Evolutionary conservation across 2,888 invertebrate genomes (phyloP).

Genomic region (Lacanobia oleracea): DNA sequence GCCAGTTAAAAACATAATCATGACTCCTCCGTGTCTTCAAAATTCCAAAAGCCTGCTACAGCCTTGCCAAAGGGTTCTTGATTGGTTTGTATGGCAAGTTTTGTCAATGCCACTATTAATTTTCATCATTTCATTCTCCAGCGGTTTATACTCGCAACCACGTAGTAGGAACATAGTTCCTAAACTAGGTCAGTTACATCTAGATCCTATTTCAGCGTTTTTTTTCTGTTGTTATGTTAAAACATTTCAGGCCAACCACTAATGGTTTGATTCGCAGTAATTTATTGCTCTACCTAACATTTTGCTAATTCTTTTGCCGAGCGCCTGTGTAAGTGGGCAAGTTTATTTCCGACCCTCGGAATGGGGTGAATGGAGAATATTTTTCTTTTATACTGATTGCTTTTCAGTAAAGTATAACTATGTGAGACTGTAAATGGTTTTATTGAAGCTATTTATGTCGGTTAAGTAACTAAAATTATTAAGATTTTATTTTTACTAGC

Average conservation of each 20-base stretch:
- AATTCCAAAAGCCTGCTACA: no score
- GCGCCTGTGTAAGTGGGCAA: constrained; percentile 41
- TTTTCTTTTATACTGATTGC: constrained; percentile 28
- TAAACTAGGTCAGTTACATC: constrained; percentile 35
- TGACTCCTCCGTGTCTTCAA: no score
- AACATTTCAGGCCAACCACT: constrained; percentile 53
- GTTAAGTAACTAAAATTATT: no score
- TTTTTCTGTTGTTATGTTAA: constrained; percentile 56
- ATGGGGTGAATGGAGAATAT: background rate
- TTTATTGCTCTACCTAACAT: constrained; percentile 62
- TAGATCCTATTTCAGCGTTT: constrained; percentile 7
- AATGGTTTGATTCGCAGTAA: constrained; percentile 68
- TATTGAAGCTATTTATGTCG: background rate
- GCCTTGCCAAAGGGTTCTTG: background rate
- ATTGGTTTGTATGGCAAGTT: background rate
- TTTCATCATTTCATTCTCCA: background rate
- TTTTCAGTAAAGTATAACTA: constrained; percentile 18
- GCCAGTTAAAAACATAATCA: no score
- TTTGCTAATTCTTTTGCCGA: constrained; percentile 65
- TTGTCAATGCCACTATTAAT: background rate
- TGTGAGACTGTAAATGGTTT: background rate
- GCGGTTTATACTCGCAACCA: no score
- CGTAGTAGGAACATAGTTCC: background rate
- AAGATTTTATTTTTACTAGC: no score
- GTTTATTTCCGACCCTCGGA: constrained; percentile 30